These are phyloP conservation scores for Caenorhabditis virilis DNA, from an alignment of 2,888 invertebrate genomes.

Conservation along the genomic window DNA sequence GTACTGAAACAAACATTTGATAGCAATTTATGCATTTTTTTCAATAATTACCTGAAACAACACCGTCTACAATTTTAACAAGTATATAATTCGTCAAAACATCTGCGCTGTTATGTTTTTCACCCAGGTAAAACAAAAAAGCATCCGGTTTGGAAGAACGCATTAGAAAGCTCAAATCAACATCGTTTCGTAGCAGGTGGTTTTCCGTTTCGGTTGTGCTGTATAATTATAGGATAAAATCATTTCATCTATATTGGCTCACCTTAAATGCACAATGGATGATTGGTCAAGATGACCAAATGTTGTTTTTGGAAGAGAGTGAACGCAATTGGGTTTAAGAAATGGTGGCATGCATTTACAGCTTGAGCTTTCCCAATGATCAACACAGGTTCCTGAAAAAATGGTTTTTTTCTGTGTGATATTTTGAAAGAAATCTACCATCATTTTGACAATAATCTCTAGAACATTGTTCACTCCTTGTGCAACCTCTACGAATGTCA, in stretches of 20 bases:
- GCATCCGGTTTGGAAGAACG: conserved; percentile 48
- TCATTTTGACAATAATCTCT: conserved; percentile 55
- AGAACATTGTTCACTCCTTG: conserved; percentile 52
- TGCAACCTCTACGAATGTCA: conserved; percentile 48
- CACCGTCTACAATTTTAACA: conserved; percentile 41
- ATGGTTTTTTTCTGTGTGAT: background rate
- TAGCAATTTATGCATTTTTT: background rate
- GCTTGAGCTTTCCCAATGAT: conserved; percentile 56
- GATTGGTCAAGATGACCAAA: conserved; percentile 56
- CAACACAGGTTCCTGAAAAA: conserved; percentile 51
- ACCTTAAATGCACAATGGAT: conserved; percentile 42
- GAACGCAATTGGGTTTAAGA: conserved; percentile 55
- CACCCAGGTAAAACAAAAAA: conserved; percentile 56
- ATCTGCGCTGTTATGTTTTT: conserved; percentile 38
- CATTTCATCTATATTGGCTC: background rate
- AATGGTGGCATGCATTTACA: conserved; percentile 61
- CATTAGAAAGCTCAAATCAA: conserved; percentile 57
- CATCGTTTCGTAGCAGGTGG: conserved; percentile 44
- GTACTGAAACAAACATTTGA: conserved; percentile 23
- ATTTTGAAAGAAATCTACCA: conserved; percentile 9
- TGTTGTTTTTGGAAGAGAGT: conserved; percentile 57
- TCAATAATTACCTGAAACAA: conserved; percentile 41
- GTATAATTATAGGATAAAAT: background rate
- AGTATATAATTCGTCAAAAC: conserved; percentile 49
- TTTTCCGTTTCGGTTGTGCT: conserved; percentile 42